These are phyloP conservation scores for Lagopus leucura DNA, from an alignment of 2,113 vertebrate species.

Conservation along the genomic window DNA sequence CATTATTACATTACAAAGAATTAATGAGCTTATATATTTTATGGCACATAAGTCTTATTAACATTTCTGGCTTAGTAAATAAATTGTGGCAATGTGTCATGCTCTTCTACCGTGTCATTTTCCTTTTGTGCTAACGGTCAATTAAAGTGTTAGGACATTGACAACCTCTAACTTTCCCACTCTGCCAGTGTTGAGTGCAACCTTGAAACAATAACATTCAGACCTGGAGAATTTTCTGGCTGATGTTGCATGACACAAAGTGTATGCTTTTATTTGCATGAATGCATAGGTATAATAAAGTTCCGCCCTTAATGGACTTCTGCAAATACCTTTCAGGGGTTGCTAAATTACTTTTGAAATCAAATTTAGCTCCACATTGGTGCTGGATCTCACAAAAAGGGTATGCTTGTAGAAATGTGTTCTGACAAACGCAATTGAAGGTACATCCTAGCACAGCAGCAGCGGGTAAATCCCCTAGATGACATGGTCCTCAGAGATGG, in stretches of 20 bases:
- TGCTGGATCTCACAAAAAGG: background rate
- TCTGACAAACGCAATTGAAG: background rate
- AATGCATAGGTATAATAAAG: conserved; percentile 42
- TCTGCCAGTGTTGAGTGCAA: background rate
- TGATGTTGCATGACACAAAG: conserved; percentile 23
- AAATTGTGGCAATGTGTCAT: background rate
- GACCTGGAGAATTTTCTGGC: conserved; percentile 23
- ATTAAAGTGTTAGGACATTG: conserved; percentile 31
- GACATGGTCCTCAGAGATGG: background rate
- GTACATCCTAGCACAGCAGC: background rate
- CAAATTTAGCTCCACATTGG: background rate
- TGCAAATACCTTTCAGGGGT: conserved; percentile 12
- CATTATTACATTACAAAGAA: conserved; percentile 18
- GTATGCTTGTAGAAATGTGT: background rate
- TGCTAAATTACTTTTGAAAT: conserved; percentile 10
- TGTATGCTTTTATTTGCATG: conserved; percentile 49
- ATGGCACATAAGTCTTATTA: background rate
- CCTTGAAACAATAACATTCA: conserved; percentile 42
- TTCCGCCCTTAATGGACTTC: conserved; percentile 28
- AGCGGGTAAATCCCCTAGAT: background rate
- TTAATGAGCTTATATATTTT: background rate
- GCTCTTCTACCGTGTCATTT: background rate
- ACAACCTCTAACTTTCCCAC: conserved; percentile 22
- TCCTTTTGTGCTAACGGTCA: conserved; percentile 33
- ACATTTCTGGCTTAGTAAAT: conserved; percentile 23